Evolutionary conservation across 2,113 vertebrate species (phyloP).

Genomic region (Trichomycterus rosablanca): DNA sequence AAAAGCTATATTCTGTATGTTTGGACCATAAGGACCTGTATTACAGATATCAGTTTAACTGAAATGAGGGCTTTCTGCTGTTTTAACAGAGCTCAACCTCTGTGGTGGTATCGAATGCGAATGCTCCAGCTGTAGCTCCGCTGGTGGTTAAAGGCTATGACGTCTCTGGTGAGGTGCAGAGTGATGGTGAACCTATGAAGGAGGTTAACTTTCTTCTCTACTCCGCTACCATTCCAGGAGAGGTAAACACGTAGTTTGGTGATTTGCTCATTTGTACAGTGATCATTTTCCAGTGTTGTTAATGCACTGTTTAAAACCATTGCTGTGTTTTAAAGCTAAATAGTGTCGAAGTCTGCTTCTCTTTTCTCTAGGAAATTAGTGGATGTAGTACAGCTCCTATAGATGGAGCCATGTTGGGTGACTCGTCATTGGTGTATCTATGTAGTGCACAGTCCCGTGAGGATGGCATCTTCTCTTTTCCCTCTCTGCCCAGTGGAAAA

Average conservation of each 20-base stretch:
- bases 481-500: slow-evolving; percentile 83
- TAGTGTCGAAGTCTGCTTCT: too few relatives aligned
- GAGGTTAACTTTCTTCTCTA: slow-evolving; percentile 95
- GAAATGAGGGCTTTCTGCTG: too few relatives aligned
- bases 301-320: too few relatives aligned
- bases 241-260: slow-evolving; percentile 80
- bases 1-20: too few relatives aligned
- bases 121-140: slow-evolving; percentile 73
- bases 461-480: slow-evolving; percentile 86
- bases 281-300: too few relatives aligned
- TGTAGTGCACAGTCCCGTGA: slow-evolving; percentile 84
- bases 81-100: slow-evolving; percentile 73
- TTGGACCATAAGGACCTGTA: too few relatives aligned
- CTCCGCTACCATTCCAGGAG: slow-evolving; percentile 75
- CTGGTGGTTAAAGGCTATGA: slow-evolving; percentile 92
- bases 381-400: slow-evolving; percentile 81
- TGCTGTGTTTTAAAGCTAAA: too few relatives aligned
- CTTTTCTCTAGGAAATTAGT: slow-evolving; percentile 71
- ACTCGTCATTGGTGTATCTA: slow-evolving; percentile 75
- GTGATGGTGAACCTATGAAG: slow-evolving; percentile 97
- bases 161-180: slow-evolving; percentile 87
- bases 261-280: too few relatives aligned
- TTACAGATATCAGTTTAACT: too few relatives aligned
- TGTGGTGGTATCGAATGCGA: slow-evolving; percentile 81
- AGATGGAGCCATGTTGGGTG: slow-evolving; percentile 75